These are phyloP conservation scores for Pomacea maculata DNA, from an alignment of 1,140 invertebrate genomes.

Conservation along the genomic window DNA sequence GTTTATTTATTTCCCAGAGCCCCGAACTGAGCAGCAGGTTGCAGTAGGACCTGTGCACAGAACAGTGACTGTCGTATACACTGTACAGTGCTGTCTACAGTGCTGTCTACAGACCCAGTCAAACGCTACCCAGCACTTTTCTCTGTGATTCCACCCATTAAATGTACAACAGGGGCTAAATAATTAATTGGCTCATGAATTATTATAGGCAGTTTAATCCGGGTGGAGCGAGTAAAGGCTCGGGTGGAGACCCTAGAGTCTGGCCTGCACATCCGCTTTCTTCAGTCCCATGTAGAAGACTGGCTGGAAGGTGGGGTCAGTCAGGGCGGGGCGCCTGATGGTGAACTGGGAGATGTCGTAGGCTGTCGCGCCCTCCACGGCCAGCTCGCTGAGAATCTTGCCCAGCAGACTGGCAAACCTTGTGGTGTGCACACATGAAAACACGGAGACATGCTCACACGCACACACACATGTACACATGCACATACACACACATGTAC, in stretches of 20 bases:
- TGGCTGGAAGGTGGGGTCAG: slow-evolving; percentile 52
- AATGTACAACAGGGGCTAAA: neutral
- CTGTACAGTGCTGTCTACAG: neutral
- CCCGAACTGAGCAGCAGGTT: too few species aligned
- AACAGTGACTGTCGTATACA: too few species aligned
- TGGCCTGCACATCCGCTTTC: neutral
- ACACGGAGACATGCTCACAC: neutral
- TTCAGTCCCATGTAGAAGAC: slow-evolving; percentile 43
- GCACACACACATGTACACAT: too few species aligned
- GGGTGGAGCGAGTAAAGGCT: neutral
- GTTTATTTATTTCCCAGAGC: too few species aligned
- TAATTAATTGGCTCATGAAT: neutral
- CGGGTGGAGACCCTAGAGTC: neutral
- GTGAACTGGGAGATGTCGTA: slow-evolving; percentile 55
- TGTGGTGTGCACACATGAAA: neutral
- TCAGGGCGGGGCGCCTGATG: slow-evolving; percentile 51
- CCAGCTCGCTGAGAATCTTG: slow-evolving; percentile 58
- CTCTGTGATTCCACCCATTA: neutral
- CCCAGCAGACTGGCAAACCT: slow-evolving; percentile 59
- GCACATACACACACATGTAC: too few species aligned
- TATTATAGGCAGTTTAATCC: neutral
- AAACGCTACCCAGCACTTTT: neutral
- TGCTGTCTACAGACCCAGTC: neutral
- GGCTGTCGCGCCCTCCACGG: slow-evolving; percentile 50
- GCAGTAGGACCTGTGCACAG: too few species aligned